These are phyloP conservation scores for Gryllus longicercus DNA, from an alignment of 2,888 invertebrate species.

Conservation along the genomic window DNA sequence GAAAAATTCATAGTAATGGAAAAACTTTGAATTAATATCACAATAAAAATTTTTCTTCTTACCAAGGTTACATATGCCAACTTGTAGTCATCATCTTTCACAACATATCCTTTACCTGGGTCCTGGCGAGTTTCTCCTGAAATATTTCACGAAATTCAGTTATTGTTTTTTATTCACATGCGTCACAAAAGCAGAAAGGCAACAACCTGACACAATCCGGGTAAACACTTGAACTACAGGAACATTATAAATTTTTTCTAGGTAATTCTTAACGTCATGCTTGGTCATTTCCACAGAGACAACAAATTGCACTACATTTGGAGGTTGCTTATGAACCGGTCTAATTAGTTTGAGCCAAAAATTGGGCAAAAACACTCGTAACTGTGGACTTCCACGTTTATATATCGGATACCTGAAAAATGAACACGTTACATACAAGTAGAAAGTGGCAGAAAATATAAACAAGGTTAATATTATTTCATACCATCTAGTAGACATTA, in stretches of 20 bases:
- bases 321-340: conserved; percentile 61
- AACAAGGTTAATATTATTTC: no score
- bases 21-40: not conserved
- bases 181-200: not conserved
- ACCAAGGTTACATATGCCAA: conserved; percentile 76
- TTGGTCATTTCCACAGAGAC: conserved; percentile 94
- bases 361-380: conserved; percentile 88
- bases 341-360: conserved; percentile 94
- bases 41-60: conserved; percentile 42
- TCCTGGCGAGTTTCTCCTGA: conserved; percentile 54
- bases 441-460: no score
- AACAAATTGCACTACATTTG: conserved; percentile 81
- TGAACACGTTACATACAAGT: no score
- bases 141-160: no score
- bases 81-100: conserved; percentile 81
- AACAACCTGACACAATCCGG: conserved; percentile 63
- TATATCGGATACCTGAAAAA: conserved; percentile 82
- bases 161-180: not conserved
- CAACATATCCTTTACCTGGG: conserved; percentile 59
- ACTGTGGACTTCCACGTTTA: conserved; percentile 89
- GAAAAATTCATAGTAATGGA: conserved; percentile 18
- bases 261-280: conserved; percentile 84
- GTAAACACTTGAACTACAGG: conserved; percentile 75
- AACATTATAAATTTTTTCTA: conserved; percentile 92
- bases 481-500: no score